Evolutionary conservation across 2,888 invertebrate genomes (phyloP), one percentile per base, ranked within the genome.

Genomic region (Nebria salina): DNA sequence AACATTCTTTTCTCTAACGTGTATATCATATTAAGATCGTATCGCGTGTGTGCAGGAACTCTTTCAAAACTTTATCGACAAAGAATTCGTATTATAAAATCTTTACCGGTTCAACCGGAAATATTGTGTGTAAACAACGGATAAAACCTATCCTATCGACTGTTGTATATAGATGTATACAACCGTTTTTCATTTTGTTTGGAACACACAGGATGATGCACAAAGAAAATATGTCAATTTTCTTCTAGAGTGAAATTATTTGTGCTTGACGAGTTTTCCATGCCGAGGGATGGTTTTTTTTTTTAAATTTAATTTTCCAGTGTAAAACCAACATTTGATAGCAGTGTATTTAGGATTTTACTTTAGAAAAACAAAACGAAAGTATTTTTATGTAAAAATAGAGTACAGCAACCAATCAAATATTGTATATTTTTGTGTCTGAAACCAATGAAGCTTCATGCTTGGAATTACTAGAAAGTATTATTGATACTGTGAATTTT

Each of bases 161-260:
- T 54, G 54, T 54, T 54, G 8, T 54, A 54, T 54, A 54, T 54
- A 54, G 8, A 54, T 54, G 9, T 43, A 54, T 54, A 54, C 13
- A 54, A 1, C 5, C 34, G 34, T 34, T 1, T 81, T 80, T 80
- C 75, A 72, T 80, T 80, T 75, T 80, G 70, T 75, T 80, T 75
- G 65, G 34, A 26, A 66, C 65, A 26, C 72, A 81, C 76, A 73
- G 65, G 76, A 76, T 81, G 20, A 34, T 34, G 72, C 81, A 81
- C 81, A 81, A 81, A 81, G 81, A 81, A 81, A 81, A 81, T 81
- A 81, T 81, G 81, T 81, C 81, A 81, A 81, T 81, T 81, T 81
- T 81, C 76, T 81, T 73, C 65, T 76, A 81, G 81, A 81, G 75
- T 81, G 76, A 81, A 81, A 81, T 81, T 81, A 81, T 66, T 81